Base-by-base conservation (phyloP, 37 sponge, comb jelly and placozoan genomes). In the Spongilla lacustris region DNA sequence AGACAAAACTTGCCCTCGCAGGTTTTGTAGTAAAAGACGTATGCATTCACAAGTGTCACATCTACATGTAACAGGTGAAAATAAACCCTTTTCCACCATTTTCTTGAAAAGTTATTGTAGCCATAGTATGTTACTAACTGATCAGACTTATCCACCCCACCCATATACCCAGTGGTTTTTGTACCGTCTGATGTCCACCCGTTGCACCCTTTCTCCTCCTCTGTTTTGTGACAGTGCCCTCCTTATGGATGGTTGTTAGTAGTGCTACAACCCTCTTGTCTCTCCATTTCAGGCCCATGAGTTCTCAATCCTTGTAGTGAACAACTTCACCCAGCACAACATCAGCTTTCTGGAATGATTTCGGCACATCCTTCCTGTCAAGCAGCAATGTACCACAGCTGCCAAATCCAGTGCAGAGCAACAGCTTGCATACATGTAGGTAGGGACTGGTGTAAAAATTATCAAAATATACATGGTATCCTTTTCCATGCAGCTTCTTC, bases 391-490 rank as follows among this genome's bases (percentile, higher is more conserved):
- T 91, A 14, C 91, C 91, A 58, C 82, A 80, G 3, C 72, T 68
- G 9, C 91, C 91, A 67, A 85, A 80, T 33, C 90, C 86, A 14
- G 0, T 11, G 21, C 58, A 48, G 10, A 29, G 5, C 1, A 86
- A 81, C 0, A 34, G 17, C 4, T 66, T 19, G 49, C 50, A 81
- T 0, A n/a, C n/a, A n/a, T n/a, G n/a, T n/a, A 91, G 79, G 36
- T 67, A 17, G 4, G 91, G 91, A 38, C 87, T 82, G 22, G 87
- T 81, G 38, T 91, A 86, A 68, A 66, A 84, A 36, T 90, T 90
- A 71, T 90, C 90, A 17, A 79, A 41, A 35, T 80, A 83, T 6
- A 82, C 50, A 67, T 79, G 78, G 41, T 91, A 30, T 0, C 91
- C 91, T 74, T 67, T 68, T 28, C 37, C 29, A 29, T 69, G 12